These are phyloP conservation scores for Penaeus chinensis DNA, from an alignment of 1,140 invertebrate species.

Conservation along the genomic window DNA sequence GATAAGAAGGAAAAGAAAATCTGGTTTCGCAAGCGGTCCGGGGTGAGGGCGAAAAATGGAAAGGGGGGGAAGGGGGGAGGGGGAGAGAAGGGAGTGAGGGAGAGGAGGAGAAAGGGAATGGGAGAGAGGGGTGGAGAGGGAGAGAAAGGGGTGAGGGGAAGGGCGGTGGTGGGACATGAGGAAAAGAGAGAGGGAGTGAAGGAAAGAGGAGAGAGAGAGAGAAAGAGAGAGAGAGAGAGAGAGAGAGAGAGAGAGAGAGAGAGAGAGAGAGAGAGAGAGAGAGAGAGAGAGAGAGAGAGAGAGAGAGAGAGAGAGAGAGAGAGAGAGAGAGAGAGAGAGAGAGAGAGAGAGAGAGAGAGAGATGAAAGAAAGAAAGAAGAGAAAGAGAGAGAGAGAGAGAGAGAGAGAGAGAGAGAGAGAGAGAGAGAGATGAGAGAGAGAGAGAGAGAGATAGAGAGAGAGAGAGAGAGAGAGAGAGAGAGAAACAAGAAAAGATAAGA, in stretches of 20 bases:
- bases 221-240: constrained; percentile 13
- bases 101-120: no score
- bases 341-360: not conserved
- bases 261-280: constrained; percentile 20
- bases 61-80: not conserved
- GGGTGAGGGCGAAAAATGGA: no score
- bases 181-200: no score
- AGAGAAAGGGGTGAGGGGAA: not conserved
- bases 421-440: constrained; percentile 16
- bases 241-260: constrained; percentile 20
- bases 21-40: no score
- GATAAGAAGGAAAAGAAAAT: no score
- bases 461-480: not conserved
- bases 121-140: no score
- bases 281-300: constrained; percentile 16
- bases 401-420: constrained; percentile 20
- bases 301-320: constrained; percentile 15
- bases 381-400: constrained; percentile 15
- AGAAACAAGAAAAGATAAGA: not conserved
- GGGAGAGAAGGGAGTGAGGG: not conserved
- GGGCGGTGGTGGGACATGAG: no score
- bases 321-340: not conserved
- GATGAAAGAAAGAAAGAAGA: not conserved
- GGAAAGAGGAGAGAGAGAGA: no score
- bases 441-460: constrained; percentile 3